Evolutionary conservation across 1,140 invertebrate genomes (phyloP).

Genomic region (Dendroctonus ponderosae): DNA sequence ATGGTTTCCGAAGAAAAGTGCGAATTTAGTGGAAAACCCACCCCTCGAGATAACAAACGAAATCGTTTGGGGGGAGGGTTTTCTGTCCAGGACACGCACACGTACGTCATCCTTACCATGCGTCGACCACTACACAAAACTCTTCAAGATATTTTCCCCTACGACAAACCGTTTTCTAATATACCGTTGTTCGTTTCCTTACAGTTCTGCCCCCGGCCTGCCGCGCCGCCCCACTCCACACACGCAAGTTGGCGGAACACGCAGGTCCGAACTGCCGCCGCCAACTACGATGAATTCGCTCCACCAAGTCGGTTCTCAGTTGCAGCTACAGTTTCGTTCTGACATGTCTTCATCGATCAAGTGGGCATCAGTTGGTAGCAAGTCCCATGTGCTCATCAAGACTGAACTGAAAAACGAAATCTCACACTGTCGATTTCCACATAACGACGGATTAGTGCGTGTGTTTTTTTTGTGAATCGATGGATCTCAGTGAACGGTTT

Average conservation of each 20-base stretch:
- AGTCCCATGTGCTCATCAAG: not conserved
- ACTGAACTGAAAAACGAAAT: not conserved
- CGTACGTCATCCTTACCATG: slow-evolving; percentile 17
- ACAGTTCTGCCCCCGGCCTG: slow-evolving; percentile 24
- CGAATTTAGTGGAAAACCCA: too few species aligned
- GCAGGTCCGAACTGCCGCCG: slow-evolving; percentile 22
- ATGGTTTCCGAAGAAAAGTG: too few species aligned
- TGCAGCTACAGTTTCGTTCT: slow-evolving; percentile 8
- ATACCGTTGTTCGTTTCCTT: slow-evolving; percentile 35
- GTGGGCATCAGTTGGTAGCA: slow-evolving; percentile 1
- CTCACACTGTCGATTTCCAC: not conserved
- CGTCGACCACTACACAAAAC: slow-evolving; percentile 29
- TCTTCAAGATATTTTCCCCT: slow-evolving; percentile 31
- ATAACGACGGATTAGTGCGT: slow-evolving; percentile 10
- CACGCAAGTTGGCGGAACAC: not conserved
- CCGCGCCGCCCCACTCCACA: slow-evolving; percentile 22
- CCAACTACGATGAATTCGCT: slow-evolving; percentile 20
- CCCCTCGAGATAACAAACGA: not conserved
- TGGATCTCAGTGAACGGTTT: slow-evolving; percentile 6
- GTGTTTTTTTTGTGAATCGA: slow-evolving; percentile 5
- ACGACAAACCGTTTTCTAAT: slow-evolving; percentile 35
- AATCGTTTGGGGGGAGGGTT: slow-evolving; percentile 7
- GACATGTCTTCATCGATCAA: not conserved
- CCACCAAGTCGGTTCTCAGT: slow-evolving; percentile 18
- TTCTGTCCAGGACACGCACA: slow-evolving; percentile 10